These are phyloP conservation scores for Diachasmimorpha longicaudata DNA, from an alignment of 1,140 invertebrate species.

Conservation along the genomic window DNA sequence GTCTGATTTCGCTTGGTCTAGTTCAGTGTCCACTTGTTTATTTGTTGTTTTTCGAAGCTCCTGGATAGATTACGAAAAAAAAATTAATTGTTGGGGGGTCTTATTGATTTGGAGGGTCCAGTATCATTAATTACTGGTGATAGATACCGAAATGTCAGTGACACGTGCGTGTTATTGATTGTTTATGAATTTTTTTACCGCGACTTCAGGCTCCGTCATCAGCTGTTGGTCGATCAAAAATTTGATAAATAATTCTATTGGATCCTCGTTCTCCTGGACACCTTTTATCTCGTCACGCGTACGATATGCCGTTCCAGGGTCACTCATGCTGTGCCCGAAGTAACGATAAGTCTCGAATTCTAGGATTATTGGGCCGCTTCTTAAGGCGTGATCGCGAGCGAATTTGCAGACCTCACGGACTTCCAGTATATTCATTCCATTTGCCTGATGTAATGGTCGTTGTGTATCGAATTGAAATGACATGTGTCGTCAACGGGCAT, in stretches of 20 bases:
- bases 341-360: slow-evolving; percentile 85
- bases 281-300: slow-evolving; percentile 90
- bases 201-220: slow-evolving; percentile 28
- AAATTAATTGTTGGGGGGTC: not conserved
- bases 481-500: too few species aligned
- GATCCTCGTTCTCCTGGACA: slow-evolving; percentile 86
- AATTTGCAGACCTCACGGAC: slow-evolving; percentile 86
- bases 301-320: slow-evolving; percentile 79
- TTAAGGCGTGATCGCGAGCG: slow-evolving; percentile 77
- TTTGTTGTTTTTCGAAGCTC: slow-evolving; percentile 13
- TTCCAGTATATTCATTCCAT: slow-evolving; percentile 97
- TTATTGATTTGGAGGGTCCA: too few species aligned
- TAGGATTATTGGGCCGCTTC: slow-evolving; percentile 90
- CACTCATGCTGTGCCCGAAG: slow-evolving; percentile 80
- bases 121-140: too few species aligned
- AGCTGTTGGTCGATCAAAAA: slow-evolving; percentile 47
- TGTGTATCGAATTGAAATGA: too few species aligned
- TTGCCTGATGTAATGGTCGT: slow-evolving; percentile 67
- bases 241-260: slow-evolving; percentile 80
- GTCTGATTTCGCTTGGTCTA: slow-evolving; percentile 33
- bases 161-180: too few species aligned
- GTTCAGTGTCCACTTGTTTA: slow-evolving; percentile 32
- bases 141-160: too few species aligned
- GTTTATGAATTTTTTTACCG: slow-evolving; percentile 25
- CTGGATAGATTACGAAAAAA: slow-evolving; percentile 8